Conservation (phyloP, 1,140 invertebrate genomes). For the Drosophila biarmipes region DNA sequence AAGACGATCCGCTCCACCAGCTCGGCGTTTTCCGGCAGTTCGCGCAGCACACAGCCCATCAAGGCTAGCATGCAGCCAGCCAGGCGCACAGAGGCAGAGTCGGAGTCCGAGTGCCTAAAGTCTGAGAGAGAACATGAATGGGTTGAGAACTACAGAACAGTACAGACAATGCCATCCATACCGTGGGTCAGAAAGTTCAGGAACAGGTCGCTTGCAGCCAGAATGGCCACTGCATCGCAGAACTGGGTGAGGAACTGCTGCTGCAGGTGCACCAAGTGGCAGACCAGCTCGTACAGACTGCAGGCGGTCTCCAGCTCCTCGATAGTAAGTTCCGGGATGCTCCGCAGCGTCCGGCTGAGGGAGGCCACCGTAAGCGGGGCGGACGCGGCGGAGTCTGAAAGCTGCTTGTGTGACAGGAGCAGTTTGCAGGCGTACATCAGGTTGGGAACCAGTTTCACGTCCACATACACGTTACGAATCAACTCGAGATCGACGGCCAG, state of each 20-base stretch:
- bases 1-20: slow-evolving; percentile 90
- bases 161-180: slow-evolving; percentile 68
- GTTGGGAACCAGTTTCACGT: slow-evolving; percentile 91
- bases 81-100: slow-evolving; percentile 87
- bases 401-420: slow-evolving; percentile 84
- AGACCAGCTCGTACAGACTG: slow-evolving; percentile 88
- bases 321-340: slow-evolving; percentile 85
- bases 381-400: slow-evolving; percentile 64
- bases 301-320: slow-evolving; percentile 89
- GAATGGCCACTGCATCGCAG: slow-evolving; percentile 90
- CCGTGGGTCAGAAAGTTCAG: slow-evolving; percentile 86
- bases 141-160: too few relatives aligned
- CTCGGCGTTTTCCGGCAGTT: slow-evolving; percentile 90
- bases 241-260: slow-evolving; percentile 91
- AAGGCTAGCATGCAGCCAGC: slow-evolving; percentile 88
- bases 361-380: slow-evolving; percentile 39
- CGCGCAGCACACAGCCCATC: slow-evolving; percentile 90
- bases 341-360: slow-evolving; percentile 67
- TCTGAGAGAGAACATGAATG: slow-evolving; percentile 85
- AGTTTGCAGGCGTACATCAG: slow-evolving; percentile 90
- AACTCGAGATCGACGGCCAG: slow-evolving; percentile 86
- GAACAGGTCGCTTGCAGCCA: slow-evolving; percentile 86
- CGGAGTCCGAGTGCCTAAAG: slow-evolving; percentile 87
- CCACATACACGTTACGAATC: slow-evolving; percentile 87
- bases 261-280: slow-evolving; percentile 89